Base-by-base conservation (phyloP, 1,140 invertebrate species). In the Heliconius congener region DNA sequence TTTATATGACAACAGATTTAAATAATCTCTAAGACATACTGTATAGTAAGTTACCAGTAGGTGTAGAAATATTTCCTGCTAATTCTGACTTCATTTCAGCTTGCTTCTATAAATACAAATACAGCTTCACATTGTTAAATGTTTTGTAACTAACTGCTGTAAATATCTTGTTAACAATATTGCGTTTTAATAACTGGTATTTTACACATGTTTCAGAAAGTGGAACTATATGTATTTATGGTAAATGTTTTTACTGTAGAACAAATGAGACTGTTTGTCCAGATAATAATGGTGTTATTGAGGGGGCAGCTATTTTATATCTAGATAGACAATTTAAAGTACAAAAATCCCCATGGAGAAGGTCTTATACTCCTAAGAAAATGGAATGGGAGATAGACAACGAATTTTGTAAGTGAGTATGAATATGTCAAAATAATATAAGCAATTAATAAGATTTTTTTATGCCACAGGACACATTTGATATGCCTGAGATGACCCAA, bases 231-330 rank as follows among this genome's bases (percentile, higher is more conserved):
- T 99, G 98, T 93, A 96, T 99, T 73, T 99, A 98, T 95, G 98
- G 98, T 1, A 96, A 97, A 89, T 99, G 98, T 91, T 96, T 96
- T 91, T 99, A 98, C 89, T 99, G 98, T 91, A 97, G 96, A 80
- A 95, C 95, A 74, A 96, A 96, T 81, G 97, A 98, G 89, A 96
- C 97, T 3, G 97, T 99, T 6, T 99, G 98, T 95, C 97, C 96
- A 3, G 94, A 96, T 74, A 95, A 95, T 16, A 95, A 96, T 82
- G 90, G 96, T 82, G 92, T 96, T 82, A 93, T 98, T 75, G 98
- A 98, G 95, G 98, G 98, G 16, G 96, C 97, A n/a, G 91, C 98
- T 16, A 97, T 98, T 78, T 95, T 98, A 50, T 97, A 97, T 96
- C 93, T 99, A 81, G 97, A 98, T 11, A 95, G 96, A 50, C 95